Base-by-base conservation (phyloP, 2,797 vertebrate genomes). In the Danio tinwini region DNA sequence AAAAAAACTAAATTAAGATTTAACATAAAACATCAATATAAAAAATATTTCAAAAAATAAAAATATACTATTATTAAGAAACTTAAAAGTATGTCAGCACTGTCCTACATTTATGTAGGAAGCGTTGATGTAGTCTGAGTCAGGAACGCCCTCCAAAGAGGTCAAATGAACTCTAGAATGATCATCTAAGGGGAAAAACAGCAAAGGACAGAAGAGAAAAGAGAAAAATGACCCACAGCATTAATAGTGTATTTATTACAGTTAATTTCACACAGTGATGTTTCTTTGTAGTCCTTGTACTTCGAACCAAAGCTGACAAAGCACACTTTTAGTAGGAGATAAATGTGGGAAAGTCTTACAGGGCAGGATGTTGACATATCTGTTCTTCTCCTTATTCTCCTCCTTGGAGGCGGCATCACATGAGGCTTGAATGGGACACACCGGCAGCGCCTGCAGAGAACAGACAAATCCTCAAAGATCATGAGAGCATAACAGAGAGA, bases 351-450 rank as follows among this genome's bases (percentile, higher is more conserved):
- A 37, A 84, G 50, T 89, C 97, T 90, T 91, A 99, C 98, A 99
- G 84, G 98, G 98, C 83, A 99, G 92, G 89, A 99, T 99, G 93
- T 99, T 99, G 83, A 99, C 96, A 0, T 99, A 99, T 94, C 98
- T 92, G 91, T 99, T 99, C 93, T 99, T 99, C 92, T 99, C 98
- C 89, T 98, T 99, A 89, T 99, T 99, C 92, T 99, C 97, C 84
- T 99, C 98, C 86, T 99, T 99, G 74, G 97, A 98, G 74, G 98
- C 98, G 67, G 97, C 97, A 82, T 99, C 97, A 74, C 97, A 98
- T 0, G 96, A 96, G 56, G 97, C 97, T 91, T 98, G 98, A 81
- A 99, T 98, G 56, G 97, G 97, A 85, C 98, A 98, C 0, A 96
- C 95, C 62, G 97, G 98, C 78, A 99, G 93, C 40, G 97, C 95